phyloP scores from a whole-genome alignment of 2,888 invertebrate species.

The Acleris laterana region DNA sequence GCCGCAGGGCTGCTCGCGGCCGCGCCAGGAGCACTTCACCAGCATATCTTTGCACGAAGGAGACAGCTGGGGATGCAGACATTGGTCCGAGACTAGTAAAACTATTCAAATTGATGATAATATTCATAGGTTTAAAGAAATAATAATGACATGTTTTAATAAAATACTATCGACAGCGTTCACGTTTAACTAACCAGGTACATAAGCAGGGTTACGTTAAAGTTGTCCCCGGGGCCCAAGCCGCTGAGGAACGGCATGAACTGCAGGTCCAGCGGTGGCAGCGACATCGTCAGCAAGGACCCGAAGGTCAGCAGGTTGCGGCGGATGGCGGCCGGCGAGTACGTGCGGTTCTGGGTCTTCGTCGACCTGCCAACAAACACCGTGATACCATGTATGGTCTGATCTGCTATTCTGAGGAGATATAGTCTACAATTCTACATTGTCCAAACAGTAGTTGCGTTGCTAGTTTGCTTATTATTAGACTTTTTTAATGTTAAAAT shows the following conservation, averaged over 20 bases:
- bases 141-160: no score
- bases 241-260: conserved; percentile 51
- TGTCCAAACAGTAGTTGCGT: no score
- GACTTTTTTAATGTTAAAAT: no score
- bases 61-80: conserved; percentile 58
- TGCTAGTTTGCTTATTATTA: no score
- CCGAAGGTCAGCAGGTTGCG: conserved; percentile 46
- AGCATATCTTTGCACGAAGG: conserved; percentile 73
- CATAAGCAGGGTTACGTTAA: conserved; percentile 51
- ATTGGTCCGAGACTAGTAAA: conserved; percentile 11
- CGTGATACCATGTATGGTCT: no score
- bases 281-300: conserved; percentile 37
- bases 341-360: conserved; percentile 43
- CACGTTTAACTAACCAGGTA: conserved; percentile 42
- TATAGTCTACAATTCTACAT: no score
- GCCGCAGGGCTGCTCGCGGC: conserved; percentile 56
- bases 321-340: conserved; percentile 39
- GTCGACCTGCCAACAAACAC: conserved; percentile 35
- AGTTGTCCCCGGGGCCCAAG: conserved; percentile 40
- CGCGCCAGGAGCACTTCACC: conserved; percentile 72
- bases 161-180: no score
- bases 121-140: no score
- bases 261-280: conserved; percentile 39
- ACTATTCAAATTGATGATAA: no score
- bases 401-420: no score